These are phyloP conservation scores for Aurelia sp. DNA, from an alignment of 30 jellyfish, hydroid and myxozoan genomes.

Conservation along the genomic window DNA sequence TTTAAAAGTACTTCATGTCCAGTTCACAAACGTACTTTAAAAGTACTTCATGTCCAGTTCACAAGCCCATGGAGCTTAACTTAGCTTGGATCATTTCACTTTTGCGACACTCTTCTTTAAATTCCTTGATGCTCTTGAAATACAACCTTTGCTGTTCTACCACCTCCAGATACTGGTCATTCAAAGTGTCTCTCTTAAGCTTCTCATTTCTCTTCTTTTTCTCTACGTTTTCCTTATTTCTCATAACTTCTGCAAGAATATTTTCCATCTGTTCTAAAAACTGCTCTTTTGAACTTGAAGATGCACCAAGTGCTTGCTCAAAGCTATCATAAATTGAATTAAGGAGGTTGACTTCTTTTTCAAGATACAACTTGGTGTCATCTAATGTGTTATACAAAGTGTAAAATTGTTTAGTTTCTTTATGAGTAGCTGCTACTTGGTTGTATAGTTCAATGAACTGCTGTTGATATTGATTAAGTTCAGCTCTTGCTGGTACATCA, in stretches of 20 bases:
- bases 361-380: conserved; percentile 92
- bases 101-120: conserved; percentile 97
- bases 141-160: conserved; percentile 88
- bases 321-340: conserved; percentile 90
- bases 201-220: conserved; percentile 78
- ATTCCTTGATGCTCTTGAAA: conserved; percentile 81
- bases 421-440: conserved; percentile 97
- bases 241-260: conserved; percentile 80
- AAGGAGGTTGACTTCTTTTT: conserved; percentile 80
- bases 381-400: conserved; percentile 94
- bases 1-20: background rate
- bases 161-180: conserved; percentile 68
- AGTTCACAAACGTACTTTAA: background rate
- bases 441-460: conserved; percentile 90
- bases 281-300: conserved; percentile 77
- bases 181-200: conserved; percentile 70
- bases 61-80: conserved; percentile 42
- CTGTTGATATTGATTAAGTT: conserved; percentile 86
- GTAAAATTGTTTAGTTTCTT: conserved; percentile 96
- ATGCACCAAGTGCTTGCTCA: conserved; percentile 69
- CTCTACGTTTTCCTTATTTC: conserved; percentile 76
- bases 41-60: background rate
- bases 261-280: conserved; percentile 85
- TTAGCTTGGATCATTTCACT: conserved; percentile 82
- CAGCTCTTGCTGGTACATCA: conserved; percentile 97